Percentiles rank a stretch among this genome's conserved stretches.
Conservation (phyloP, 1,140 invertebrate genomes). For the Hylaeus volcanicus region DNA sequence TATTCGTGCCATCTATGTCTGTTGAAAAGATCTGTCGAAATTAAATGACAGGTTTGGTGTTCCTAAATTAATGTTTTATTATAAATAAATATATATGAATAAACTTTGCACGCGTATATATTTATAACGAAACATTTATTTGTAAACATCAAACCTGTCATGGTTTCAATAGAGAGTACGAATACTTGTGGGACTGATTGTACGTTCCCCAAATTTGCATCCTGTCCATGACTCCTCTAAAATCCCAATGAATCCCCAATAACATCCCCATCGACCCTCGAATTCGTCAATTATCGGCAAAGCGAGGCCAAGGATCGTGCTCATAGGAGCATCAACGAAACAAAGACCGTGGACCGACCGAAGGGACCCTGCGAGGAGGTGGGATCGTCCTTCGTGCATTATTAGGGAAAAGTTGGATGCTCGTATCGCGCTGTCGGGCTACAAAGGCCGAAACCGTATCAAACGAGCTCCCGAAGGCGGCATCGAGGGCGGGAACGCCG, state of each 20-base stretch:
- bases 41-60: too few relatives aligned
- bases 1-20: too few relatives aligned
- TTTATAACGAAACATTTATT: too few relatives aligned
- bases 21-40: too few relatives aligned
- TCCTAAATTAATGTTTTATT: too few relatives aligned
- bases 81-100: too few relatives aligned
- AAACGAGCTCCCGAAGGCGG: constrained; percentile 17
- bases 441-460: constrained; percentile 25
- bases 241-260: not conserved
- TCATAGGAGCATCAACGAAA: not conserved
- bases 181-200: too few relatives aligned
- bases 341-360: not conserved
- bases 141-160: too few relatives aligned
- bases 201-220: not conserved
- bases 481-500: constrained; percentile 2
- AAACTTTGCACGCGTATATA: too few relatives aligned
- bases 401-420: constrained; percentile 8
- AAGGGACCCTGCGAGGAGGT: not conserved
- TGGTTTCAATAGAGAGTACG: too few relatives aligned
- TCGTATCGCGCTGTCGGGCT: constrained; percentile 1
- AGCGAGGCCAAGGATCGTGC: not conserved
- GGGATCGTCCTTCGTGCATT: not conserved
- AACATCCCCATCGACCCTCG: not conserved
- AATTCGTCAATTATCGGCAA: not conserved
- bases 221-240: too few relatives aligned